A percentile compares a stretch with the other conserved stretches of the same genome.
These are phyloP conservation scores for Porphyrio hochstetteri DNA, from an alignment of 2,113 vertebrate genomes.

Conservation along the genomic window DNA sequence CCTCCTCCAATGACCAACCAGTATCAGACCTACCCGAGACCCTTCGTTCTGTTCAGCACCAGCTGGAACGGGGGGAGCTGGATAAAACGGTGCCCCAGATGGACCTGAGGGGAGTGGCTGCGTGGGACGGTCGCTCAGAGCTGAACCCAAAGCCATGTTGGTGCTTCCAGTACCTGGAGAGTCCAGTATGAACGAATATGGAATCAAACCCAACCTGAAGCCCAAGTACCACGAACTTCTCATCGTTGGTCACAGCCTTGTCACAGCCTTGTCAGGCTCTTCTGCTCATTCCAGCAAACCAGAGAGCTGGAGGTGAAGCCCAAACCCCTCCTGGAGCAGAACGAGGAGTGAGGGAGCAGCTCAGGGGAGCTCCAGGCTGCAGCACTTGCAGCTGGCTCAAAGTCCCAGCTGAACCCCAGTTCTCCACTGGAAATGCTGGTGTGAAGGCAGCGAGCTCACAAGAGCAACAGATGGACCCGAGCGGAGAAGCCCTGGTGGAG, in stretches of 20 bases:
- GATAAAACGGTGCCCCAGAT: neutral
- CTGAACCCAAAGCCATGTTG: neutral
- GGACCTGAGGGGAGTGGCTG: neutral
- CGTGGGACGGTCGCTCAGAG: neutral
- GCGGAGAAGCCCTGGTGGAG: neutral
- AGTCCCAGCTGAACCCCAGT: neutral
- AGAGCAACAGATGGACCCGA: neutral
- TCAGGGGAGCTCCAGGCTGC: neutral
- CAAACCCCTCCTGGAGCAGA: neutral
- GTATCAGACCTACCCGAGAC: neutral
- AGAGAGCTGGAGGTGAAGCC: neutral
- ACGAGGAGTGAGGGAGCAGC: neutral
- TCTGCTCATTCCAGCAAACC: neutral
- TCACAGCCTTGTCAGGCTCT: neutral
- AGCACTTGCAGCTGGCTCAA: neutral
- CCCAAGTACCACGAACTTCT: fast-evolving
- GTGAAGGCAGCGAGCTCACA: neutral
- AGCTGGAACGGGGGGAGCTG: neutral
- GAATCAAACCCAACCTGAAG: neutral
- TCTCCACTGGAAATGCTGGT: neutral
- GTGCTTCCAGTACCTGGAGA: neutral
- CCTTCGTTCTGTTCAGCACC: neutral
- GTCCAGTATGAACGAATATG: neutral
- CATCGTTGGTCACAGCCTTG: too few relatives aligned
- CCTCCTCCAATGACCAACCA: neutral